These are phyloP conservation scores for Sebastolobus altivelis DNA, from an alignment of 2,797 vertebrate genomes.

Conservation along the genomic window DNA sequence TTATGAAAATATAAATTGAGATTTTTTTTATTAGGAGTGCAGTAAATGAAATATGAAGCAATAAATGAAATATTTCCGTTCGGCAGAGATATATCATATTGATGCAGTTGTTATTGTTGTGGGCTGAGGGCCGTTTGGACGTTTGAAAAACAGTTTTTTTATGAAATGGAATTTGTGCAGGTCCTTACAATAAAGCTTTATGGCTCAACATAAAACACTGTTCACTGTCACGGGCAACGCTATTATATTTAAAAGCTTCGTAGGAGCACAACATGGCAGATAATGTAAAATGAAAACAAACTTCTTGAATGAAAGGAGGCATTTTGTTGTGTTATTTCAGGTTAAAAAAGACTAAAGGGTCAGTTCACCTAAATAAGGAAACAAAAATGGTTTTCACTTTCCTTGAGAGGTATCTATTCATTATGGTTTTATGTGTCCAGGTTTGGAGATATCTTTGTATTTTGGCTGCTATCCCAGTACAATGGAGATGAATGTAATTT, in stretches of 20 bases:
- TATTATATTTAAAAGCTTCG: constrained; percentile 22
- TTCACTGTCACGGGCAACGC: not conserved
- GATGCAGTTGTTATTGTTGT: constrained; percentile 54
- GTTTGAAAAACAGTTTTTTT: constrained; percentile 40
- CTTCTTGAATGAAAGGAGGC: not conserved
- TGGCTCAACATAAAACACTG: constrained; percentile 52
- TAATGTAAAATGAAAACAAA: constrained; percentile 15
- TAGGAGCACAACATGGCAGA: not conserved
- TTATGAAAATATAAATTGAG: constrained; percentile 83
- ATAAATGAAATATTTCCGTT: constrained; percentile 72
- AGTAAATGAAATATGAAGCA: constrained; percentile 67
- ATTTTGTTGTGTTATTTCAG: not conserved
- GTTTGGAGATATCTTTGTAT: not conserved
- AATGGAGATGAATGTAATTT: not conserved
- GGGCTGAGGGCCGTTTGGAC: constrained; percentile 43
- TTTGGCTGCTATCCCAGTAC: not conserved
- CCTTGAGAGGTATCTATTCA: not conserved
- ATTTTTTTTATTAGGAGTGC: constrained; percentile 54
- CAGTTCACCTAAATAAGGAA: not conserved
- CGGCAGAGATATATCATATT: constrained; percentile 45
- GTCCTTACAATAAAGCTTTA: constrained; percentile 52
- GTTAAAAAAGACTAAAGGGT: not conserved
- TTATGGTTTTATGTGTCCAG: not conserved
- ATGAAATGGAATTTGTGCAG: constrained; percentile 34
- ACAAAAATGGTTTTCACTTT: not conserved